Evolutionary conservation across 2,797 vertebrate species (phyloP).

Genomic region (Cyclopterus lumpus): DNA sequence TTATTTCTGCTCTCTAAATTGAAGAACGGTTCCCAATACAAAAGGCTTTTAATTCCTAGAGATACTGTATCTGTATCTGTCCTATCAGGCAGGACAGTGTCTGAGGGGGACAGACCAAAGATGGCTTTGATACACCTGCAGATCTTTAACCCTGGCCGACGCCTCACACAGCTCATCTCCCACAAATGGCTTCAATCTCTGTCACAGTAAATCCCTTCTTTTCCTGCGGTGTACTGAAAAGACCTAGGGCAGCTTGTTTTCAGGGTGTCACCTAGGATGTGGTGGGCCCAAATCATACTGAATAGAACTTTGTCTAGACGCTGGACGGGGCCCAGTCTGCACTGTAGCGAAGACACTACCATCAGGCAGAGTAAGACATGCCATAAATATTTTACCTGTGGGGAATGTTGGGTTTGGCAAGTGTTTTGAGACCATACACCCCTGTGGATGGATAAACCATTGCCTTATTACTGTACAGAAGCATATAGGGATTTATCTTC

Average conservation of each 20-base stretch:
- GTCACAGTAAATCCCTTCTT: conserved; percentile 40
- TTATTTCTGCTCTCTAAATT: neutral
- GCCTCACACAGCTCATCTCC: conserved; percentile 25
- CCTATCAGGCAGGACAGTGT: neutral
- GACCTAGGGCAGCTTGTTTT: conserved; percentile 29
- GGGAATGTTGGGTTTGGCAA: conserved; percentile 63
- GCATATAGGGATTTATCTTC: conserved; percentile 55
- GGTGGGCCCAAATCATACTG: conserved; percentile 25
- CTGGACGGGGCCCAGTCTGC: conserved; percentile 14
- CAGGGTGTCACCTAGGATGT: conserved; percentile 17
- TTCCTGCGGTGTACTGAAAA: conserved; percentile 16
- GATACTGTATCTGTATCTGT: neutral
- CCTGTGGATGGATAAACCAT: conserved; percentile 47
- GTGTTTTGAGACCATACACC: conserved; percentile 30
- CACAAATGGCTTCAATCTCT: conserved; percentile 49
- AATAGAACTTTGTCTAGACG: conserved; percentile 43
- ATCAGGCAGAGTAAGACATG: conserved; percentile 35
- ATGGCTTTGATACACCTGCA: conserved; percentile 57
- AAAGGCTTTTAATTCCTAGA: neutral
- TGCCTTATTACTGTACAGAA: conserved; percentile 36
- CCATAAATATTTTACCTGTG: conserved; percentile 53
- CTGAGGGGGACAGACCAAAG: conserved; percentile 18
- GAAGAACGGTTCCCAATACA: neutral
- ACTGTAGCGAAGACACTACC: conserved; percentile 20
- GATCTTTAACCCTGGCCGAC: conserved; percentile 45